Evolutionary conservation across 2,797 vertebrate species (phyloP).

Genomic region (Meriones psammophilus): DNA sequence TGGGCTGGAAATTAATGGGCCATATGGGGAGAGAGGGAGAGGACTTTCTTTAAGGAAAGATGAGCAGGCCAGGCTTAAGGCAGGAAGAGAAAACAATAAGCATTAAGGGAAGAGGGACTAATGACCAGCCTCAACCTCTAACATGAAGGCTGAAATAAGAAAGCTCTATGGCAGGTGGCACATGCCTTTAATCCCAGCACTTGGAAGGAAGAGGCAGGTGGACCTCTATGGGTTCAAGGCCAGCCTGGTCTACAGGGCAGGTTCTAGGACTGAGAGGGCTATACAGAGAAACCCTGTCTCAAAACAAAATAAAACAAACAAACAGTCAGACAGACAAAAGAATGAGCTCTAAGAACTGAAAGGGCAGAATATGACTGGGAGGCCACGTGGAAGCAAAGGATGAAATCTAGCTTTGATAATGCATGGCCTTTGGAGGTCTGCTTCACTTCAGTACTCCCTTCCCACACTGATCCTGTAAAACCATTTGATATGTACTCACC

Average conservation of each 20-base stretch:
- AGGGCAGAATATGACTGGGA: background rate
- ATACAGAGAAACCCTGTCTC: background rate
- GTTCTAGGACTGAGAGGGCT: background rate
- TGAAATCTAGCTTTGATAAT: background rate
- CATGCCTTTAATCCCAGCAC: background rate
- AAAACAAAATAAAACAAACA: background rate
- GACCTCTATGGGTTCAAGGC: background rate
- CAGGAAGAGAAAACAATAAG: background rate
- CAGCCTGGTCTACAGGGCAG: background rate
- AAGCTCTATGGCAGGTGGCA: background rate
- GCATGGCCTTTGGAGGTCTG: background rate
- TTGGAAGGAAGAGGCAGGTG: background rate
- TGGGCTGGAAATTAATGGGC: background rate
- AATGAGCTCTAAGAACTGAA: background rate
- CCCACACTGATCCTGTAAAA: background rate
- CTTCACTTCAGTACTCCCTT: background rate
- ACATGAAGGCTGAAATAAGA: background rate
- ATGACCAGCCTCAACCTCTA: background rate
- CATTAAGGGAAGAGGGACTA: background rate
- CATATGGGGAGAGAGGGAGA: too few species aligned
- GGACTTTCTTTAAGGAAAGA: background rate
- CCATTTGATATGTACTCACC: constrained; percentile 10
- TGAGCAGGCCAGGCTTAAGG: background rate
- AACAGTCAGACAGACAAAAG: background rate
- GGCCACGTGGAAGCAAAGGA: background rate